Base-by-base conservation (phyloP, 2,888 invertebrate genomes). In the Apamea epomidion region DNA sequence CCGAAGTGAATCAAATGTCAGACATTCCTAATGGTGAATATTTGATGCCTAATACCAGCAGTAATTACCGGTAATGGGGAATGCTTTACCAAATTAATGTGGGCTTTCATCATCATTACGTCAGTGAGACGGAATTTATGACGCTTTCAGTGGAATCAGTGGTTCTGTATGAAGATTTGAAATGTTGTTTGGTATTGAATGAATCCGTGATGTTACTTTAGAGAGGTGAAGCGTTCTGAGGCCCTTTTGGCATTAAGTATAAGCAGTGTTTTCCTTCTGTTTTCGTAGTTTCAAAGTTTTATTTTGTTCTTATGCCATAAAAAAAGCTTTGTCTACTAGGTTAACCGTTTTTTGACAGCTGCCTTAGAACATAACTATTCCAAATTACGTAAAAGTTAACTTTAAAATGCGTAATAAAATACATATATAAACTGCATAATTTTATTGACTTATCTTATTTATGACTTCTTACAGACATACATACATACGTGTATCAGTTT, bases 81-180 rank as follows among this genome's bases (percentile, higher is more conserved):
- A 87, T 83, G 73, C 84, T 87, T 74, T 71, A n/a, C 62, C 87
- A 42, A 84, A 84, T 84, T 78, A 84, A 87, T 70, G 84, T 25
- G 21, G 16, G 67, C 12, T 74, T 78, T 58, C 87, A 87, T 84
- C 84, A 74, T 62, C 42, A 42, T 80, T 70, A 80, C 73, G 72
- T 80, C 68, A 70, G 65, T 16, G 67, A 42, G 32, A 14, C 6
- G 65, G 70, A 84, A 87, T 87, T 89, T 76, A 89, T 79, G 51
- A 70, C 45, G 16, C 18, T 51, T n/a, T 37, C 16, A 64, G 12
- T 64, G 42, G 25, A 68, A 72, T 81, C 51, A 70, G 32, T 37
- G 29, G 60, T 37, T 48, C 16, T 37, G 12, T 48, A 6, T 51
- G 45, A 54, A 67, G 60, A 45, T 58, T 62, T 58, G 10, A 51